Percentiles rank a stretch among this genome's conserved stretches.
Evolutionary conservation across 2,113 vertebrate species (phyloP).

Genomic region (Hemicordylus capensis): DNA sequence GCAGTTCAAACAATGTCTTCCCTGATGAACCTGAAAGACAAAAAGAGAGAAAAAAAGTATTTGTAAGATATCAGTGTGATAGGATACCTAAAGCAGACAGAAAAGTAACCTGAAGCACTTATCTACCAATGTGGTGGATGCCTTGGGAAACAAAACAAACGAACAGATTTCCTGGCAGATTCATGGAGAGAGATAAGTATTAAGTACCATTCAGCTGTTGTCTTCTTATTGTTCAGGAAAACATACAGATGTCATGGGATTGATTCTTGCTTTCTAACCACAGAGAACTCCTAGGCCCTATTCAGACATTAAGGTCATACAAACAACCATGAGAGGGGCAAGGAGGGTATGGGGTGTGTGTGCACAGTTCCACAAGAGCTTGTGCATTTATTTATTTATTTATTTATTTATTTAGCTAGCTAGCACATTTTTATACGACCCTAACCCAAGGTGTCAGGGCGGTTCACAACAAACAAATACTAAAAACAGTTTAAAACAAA

Average conservation of each 20-base stretch:
- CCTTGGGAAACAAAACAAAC: background rate
- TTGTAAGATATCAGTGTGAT: conserved; percentile 4
- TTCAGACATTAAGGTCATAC: too few relatives aligned
- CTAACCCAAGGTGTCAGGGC: too few relatives aligned
- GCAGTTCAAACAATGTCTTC: conserved; percentile 7
- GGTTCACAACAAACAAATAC: too few relatives aligned
- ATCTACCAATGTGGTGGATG: background rate
- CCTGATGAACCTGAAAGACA: conserved; percentile 19
- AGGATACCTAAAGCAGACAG: background rate
- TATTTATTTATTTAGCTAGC: too few relatives aligned
- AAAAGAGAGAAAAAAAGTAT: conserved; percentile 7
- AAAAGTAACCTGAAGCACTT: background rate
- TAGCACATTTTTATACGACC: too few relatives aligned
- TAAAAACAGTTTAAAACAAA: too few relatives aligned
- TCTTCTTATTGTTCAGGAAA: background rate
- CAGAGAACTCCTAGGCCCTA: background rate
- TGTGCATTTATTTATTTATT: too few relatives aligned
- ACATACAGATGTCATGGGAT: background rate
- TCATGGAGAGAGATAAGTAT: background rate
- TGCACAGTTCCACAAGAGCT: too few relatives aligned
- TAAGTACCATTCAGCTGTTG: background rate
- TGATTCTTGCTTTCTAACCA: background rate
- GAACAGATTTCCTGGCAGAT: background rate
- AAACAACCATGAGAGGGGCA: too few relatives aligned
- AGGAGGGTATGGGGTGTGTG: too few relatives aligned